Base-by-base conservation (phyloP, 2,888 invertebrate genomes). In the Lymantria monacha region DNA sequence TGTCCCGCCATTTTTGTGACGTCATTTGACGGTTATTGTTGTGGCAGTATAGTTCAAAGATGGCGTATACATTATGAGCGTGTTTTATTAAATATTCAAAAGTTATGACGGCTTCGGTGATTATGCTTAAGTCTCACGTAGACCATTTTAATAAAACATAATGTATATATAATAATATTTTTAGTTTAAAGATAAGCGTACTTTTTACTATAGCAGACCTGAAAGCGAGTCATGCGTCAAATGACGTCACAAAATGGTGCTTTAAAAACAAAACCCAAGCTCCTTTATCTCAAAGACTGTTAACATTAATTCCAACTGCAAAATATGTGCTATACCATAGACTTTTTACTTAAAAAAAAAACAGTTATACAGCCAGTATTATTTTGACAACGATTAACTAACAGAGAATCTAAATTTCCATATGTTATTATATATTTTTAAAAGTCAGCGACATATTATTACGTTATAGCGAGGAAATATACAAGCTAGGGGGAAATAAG, bases 361-460 rank as follows among this genome's bases (percentile, higher is more conserved):
- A 80, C 79, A 72, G 70, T 70, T 76, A 79, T 70, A 74, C 71
- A 70, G 72, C 76, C 62, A 73, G 66, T 71, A 76, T 70, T 76
- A 78, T 68, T 77, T 79, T 50, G 81, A 81, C 75, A 81, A 81
- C 76, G 78, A 79, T 76, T 64, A 78, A 74, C 77, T 81, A 83
- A 85, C 81, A 80, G 74, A 72, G 74, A 77, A 72, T 75, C 76
- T 78, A 78, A 74, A 68, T 76, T 74, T 75, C 68, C 61, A 67
- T 69, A 66, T 67, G 68, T 66, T 69, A 66, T 69, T 67, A 66
- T 65, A 69, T 65, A 69, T 56, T 67, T 64, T 58, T 59, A 59
- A 65, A 62, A 53, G 59, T 57, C 48, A 54, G 57, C 58, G 49
- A 62, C 60, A 66, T 58, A 22, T 22, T 22, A 22, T 22, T 22